phyloP scores from a whole-genome alignment of 2,888 invertebrate species.

The Malthinus flaveolus region DNA sequence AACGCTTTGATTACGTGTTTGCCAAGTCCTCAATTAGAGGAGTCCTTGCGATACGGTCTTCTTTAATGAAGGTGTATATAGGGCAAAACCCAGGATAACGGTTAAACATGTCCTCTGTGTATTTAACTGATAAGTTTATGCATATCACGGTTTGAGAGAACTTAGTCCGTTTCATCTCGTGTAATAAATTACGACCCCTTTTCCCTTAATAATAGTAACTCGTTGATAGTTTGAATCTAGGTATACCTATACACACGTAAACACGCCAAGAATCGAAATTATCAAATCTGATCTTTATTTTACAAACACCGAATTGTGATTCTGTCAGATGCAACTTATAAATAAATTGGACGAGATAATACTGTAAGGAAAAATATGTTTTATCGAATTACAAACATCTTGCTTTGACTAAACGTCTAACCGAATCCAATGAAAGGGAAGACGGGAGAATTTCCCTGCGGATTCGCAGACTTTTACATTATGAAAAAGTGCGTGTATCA shows the following conservation, averaged over 20 bases:
- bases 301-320: neutral
- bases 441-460: conserved; percentile 1
- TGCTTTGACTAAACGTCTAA: conserved; percentile 1
- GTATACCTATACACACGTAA: neutral
- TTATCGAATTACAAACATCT: neutral
- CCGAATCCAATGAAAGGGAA: conserved; percentile 6
- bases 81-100: conserved; percentile 31
- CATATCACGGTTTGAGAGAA: conserved; percentile 27
- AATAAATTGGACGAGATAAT: neutral
- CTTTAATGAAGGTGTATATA: conserved; percentile 36
- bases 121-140: conserved; percentile 31
- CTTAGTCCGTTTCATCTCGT: conserved; percentile 22
- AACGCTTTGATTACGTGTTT: conserved; percentile 35
- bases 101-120: conserved; percentile 31
- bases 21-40: conserved; percentile 35
- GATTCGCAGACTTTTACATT: conserved; percentile 3
- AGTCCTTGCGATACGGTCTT: conserved; percentile 32
- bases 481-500: conserved; percentile 8
- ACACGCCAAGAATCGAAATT: no score
- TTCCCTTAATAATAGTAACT: conserved; percentile 2
- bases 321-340: neutral
- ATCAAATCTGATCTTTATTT: no score
- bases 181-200: conserved; percentile 20
- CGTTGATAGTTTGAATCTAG: conserved; percentile 8
- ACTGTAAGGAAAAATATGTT: neutral